Evolutionary conservation across 2,797 vertebrate genomes (phyloP).

Genomic region (Sebastes baramenuke): DNA sequence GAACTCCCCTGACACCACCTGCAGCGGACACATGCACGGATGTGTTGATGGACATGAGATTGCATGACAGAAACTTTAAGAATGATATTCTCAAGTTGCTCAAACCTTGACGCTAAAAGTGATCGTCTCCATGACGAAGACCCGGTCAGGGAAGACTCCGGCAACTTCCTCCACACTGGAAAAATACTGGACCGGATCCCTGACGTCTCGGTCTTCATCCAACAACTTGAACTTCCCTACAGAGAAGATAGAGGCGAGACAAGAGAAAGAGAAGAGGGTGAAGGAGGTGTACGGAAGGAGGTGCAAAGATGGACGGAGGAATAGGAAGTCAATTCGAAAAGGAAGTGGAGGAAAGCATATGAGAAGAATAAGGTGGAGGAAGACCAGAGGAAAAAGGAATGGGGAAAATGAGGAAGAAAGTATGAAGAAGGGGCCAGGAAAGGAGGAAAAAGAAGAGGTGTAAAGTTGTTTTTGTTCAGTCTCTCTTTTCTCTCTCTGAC

Average conservation of each 20-base stretch:
- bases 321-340: neutral
- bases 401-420: neutral
- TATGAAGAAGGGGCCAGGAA: too few relatives aligned
- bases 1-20: constrained; percentile 98
- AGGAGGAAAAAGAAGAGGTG: neutral
- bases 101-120: constrained; percentile 93
- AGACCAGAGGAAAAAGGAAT: neutral
- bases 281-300: neutral
- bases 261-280: neutral
- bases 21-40: constrained; percentile 18
- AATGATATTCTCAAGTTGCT: neutral
- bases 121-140: constrained; percentile 98
- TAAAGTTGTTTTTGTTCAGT: constrained; percentile 11
- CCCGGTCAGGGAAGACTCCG: constrained; percentile 92
- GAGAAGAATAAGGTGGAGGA: neutral
- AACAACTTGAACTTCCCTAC: constrained; percentile 96
- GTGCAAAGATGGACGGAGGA: neutral
- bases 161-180: constrained; percentile 98
- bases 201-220: constrained; percentile 95
- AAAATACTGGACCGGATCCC: constrained; percentile 95
- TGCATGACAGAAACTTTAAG: neutral
- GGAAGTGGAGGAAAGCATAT: neutral
- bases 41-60: neutral
- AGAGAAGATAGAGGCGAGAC: neutral
- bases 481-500: neutral